Conservation (phyloP, 2,113 vertebrate genomes). For the Rhinogobius similis region DNA sequence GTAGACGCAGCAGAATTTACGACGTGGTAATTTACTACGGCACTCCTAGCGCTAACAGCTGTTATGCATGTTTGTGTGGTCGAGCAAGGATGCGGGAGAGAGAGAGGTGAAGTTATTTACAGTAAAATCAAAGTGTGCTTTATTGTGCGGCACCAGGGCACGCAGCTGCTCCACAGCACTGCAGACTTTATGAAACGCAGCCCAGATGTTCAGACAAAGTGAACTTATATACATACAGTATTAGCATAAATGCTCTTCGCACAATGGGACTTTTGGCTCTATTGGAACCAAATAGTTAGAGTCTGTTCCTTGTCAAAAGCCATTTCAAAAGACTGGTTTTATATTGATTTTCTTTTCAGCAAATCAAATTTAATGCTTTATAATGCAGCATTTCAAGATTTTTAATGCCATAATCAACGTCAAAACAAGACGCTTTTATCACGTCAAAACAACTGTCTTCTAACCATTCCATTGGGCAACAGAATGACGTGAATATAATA, state of each 20-base stretch:
- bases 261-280: not conserved
- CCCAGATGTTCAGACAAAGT: constrained; percentile 33
- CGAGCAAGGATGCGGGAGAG: not conserved
- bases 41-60: constrained; percentile 30
- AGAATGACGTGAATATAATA: too few relatives aligned
- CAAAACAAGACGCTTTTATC: too few relatives aligned
- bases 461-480: too few relatives aligned
- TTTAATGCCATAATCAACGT: too few relatives aligned
- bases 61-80: not conserved
- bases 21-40: constrained; percentile 33
- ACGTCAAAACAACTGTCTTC: too few relatives aligned
- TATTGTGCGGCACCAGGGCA: constrained; percentile 10
- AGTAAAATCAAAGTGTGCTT: constrained; percentile 35
- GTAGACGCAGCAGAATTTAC: constrained; percentile 36
- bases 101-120: constrained; percentile 29
- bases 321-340: too few relatives aligned
- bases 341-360: too few relatives aligned
- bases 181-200: constrained; percentile 4
- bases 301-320: too few relatives aligned
- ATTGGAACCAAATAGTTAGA: too few relatives aligned
- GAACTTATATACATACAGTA: constrained; percentile 13
- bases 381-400: too few relatives aligned
- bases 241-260: not conserved
- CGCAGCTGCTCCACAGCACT: constrained; percentile 6
- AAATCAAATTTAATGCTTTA: too few relatives aligned